Percentiles rank a stretch among this genome's conserved stretches.
Conservation (phyloP, 2,797 vertebrate species). For the Sebastes elongatus region DNA sequence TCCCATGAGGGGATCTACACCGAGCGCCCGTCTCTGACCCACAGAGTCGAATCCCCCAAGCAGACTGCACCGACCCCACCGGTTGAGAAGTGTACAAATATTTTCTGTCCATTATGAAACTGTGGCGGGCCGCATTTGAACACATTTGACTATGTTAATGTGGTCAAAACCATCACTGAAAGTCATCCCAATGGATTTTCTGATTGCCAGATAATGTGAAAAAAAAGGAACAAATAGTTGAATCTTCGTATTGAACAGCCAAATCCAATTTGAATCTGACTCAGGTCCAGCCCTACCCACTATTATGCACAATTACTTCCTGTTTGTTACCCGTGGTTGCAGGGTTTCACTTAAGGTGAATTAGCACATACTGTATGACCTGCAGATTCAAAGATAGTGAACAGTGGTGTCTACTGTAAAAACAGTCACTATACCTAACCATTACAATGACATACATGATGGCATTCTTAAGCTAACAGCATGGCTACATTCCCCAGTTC, state of each 20-base stretch:
- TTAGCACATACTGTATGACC: background rate
- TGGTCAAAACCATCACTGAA: background rate
- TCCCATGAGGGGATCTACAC: too few relatives aligned
- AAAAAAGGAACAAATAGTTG: background rate
- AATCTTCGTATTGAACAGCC: background rate
- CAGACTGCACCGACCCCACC: too few relatives aligned
- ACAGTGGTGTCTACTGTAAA: background rate
- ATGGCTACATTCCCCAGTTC: accelerated
- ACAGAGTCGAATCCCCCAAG: too few relatives aligned
- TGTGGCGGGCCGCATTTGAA: too few relatives aligned
- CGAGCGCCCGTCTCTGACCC: too few relatives aligned
- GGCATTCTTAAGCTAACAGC: background rate
- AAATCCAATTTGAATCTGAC: background rate
- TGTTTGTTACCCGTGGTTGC: background rate
- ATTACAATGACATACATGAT: background rate
- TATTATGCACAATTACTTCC: background rate
- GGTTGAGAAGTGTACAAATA: too few relatives aligned
- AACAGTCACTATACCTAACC: background rate
- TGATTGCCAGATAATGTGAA: background rate
- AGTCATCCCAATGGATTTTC: background rate
- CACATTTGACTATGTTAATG: background rate
- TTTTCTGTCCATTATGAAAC: too few relatives aligned
- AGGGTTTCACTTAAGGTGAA: background rate
- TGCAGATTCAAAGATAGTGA: background rate
- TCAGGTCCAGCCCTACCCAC: background rate